phyloP scores from a whole-genome alignment of 1,140 invertebrate species.

The Drosophila nigrodunni region DNA sequence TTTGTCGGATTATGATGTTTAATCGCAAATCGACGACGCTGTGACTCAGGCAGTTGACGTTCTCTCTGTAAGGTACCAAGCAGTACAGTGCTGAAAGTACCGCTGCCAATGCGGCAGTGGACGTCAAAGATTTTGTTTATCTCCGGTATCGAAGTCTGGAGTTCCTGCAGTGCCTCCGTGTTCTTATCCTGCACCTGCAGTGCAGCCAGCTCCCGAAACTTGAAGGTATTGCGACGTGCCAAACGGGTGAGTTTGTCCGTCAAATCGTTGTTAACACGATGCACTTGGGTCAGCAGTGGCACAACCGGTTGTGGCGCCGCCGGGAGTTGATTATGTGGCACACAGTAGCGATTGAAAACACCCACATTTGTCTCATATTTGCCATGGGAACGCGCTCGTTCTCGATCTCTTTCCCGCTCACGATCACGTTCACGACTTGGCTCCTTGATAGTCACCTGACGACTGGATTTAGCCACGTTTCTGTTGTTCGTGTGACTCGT shows the following conservation, averaged over 20 bases:
- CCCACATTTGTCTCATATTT: conserved; percentile 24
- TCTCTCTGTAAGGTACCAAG: conserved; percentile 88
- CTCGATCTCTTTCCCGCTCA: background rate
- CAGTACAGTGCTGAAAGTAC: conserved; percentile 94
- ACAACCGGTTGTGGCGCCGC: background rate
- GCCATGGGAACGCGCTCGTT: background rate
- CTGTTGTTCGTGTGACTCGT: background rate
- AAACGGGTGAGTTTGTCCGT: conserved; percentile 52
- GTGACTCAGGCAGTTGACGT: conserved; percentile 82
- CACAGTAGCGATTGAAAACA: conserved; percentile 31
- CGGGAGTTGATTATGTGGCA: background rate
- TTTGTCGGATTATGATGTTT: conserved; percentile 94
- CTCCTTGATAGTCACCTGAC: conserved; percentile 1
- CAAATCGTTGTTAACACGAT: conserved; percentile 32
- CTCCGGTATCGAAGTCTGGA: conserved; percentile 87
- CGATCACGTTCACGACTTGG: background rate
- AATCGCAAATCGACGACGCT: conserved; percentile 89
- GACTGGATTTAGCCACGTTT: conserved; percentile 2
- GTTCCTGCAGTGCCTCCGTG: conserved; percentile 85
- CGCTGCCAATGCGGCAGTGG: conserved; percentile 90
- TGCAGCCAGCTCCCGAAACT: conserved; percentile 44
- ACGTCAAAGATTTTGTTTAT: conserved; percentile 88
- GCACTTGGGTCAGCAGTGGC: conserved; percentile 32
- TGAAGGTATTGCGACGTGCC: conserved; percentile 42
- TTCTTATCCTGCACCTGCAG: conserved; percentile 66